These are phyloP conservation scores for Drymonia ruficornis DNA, from an alignment of 2,888 invertebrate species.

Conservation along the genomic window DNA sequence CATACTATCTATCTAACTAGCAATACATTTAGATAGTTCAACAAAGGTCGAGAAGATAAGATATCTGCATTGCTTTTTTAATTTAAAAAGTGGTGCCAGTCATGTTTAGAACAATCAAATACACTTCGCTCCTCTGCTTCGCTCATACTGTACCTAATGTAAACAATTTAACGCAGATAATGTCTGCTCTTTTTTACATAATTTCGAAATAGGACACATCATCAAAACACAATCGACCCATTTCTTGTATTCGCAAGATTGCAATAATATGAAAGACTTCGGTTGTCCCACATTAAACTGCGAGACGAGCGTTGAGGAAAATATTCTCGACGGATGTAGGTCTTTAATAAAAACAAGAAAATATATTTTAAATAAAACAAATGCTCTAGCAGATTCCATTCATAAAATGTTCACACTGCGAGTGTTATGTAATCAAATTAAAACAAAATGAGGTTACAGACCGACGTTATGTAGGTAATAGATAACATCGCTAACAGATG, in stretches of 20 bases:
- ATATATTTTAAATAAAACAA: constrained; percentile 58
- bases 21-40: too few relatives aligned
- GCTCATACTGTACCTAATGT: constrained; percentile 11
- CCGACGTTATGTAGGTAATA: constrained; percentile 46
- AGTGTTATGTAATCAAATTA: constrained; percentile 67
- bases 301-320: constrained; percentile 46
- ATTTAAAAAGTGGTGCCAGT: not conserved
- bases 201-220: constrained; percentile 40
- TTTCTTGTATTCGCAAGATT: constrained; percentile 42
- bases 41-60: too few relatives aligned
- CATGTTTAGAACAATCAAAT: constrained; percentile 9
- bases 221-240: constrained; percentile 45
- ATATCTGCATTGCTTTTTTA: too few relatives aligned
- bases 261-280: constrained; percentile 45
- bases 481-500: constrained; percentile 46
- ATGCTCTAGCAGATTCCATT: constrained; percentile 61
- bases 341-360: constrained; percentile 64
- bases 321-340: constrained; percentile 62
- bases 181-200: constrained; percentile 47
- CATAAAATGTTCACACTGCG: constrained; percentile 63
- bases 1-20: not conserved
- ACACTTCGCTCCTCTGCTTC: constrained; percentile 9
- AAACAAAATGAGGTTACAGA: constrained; percentile 61
- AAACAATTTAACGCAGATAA: constrained; percentile 33
- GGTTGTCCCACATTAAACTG: constrained; percentile 49